These are phyloP conservation scores for Macaca fascicularis DNA, from an alignment of 2,113 vertebrate genomes.

Conservation along the genomic window T2T-MFA8v1.1 NC_088377.1:197301501-197302000, in stretches of 20 bases:
- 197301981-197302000: neutral
- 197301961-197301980: neutral
- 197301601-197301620: neutral
- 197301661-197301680: neutral
- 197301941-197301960: neutral
- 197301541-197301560: neutral
- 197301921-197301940: neutral
- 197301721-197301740: accelerated
- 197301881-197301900: neutral
- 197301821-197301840: neutral
- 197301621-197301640: neutral
- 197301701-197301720: no score
- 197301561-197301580: neutral
- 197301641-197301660: neutral
- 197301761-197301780: neutral
- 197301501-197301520: neutral
- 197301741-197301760: accelerated
- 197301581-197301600: neutral
- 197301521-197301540: neutral
- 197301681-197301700: neutral
- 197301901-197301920: neutral
- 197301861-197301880: neutral
- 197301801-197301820: neutral
- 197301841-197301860: neutral
- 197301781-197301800: neutral